Base-by-base conservation (phyloP, 2,797 vertebrate genomes). In the Paedocypris micromegethes region DNA sequence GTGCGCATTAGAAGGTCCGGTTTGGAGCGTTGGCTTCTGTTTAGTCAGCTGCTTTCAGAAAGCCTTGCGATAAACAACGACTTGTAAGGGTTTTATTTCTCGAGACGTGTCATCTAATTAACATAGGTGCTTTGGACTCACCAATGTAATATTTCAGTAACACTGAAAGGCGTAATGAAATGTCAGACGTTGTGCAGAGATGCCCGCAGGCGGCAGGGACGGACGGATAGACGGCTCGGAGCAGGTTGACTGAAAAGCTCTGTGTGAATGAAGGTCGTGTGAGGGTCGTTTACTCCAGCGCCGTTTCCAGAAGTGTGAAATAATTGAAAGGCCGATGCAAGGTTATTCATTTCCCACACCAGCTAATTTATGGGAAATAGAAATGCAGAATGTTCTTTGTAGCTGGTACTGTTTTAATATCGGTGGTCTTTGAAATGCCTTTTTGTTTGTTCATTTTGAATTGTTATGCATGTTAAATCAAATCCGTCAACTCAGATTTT, bases 51-150 rank as follows among this genome's bases (percentile, higher is more conserved):
- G 58, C 9, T 43, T 69, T 56, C 3, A 54, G 46, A 38, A 56
- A 38, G 51, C 58, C 41, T 58, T 40, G 3, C 2, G 4, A 8
- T 2, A 4, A 49, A 64, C 55, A 68, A 9, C 42, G 51, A 69
- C 55, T 59, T 40, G 55, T 1, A 4, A 4, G 2, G 50, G 51
- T 60, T 65, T 43, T 59, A 64, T 61, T 59, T 60, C 70, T 74
- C 65, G 38, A 59, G 66, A 61, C 66, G 44, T 60, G 61, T 69
- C 64, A 65, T 74, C 72, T 70, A 62, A 74, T 74, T 74, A 74
- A 54, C 72, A 57, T 55, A 50, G 64, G 59, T 64, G 66, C 6
- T 44, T 53, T 55, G 48, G 55, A 42, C 59, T 59, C 39, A 59
- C 66, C 49, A 50, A 64, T 64, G 45, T 73, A 54, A 64, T 54